Base-by-base conservation (phyloP, 1,140 invertebrate genomes). In the Laodelphax striatellus region DNA sequence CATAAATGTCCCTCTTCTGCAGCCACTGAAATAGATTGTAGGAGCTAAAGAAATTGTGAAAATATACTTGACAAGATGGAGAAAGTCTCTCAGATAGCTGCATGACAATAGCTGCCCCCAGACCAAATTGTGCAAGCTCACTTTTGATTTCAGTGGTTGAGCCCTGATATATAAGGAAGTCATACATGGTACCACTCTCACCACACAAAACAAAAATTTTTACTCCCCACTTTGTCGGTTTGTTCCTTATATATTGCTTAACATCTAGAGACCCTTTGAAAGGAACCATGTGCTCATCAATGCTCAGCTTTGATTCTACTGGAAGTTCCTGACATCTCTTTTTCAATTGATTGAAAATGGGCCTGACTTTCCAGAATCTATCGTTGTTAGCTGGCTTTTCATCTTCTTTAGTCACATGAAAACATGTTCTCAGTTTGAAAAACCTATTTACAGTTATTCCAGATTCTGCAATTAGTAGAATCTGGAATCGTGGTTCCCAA, bases 401-500 rank as follows among this genome's bases (percentile, higher is more conserved):
- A 56, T 4, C 3, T 10, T 56, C 34, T 22, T 56, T 19, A n/a
- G n/a, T 34, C 19, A 56, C 3, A 34, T 56, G 54, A 5, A 56
- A 17, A 56, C 34, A 34, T 14, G 14, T n/a, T 14, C 28, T 24
- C 9, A 56, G 28, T 14, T 34, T 16, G 43, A n/a, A 16, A 19
- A 46, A 46, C n/a, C 19, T 52, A 63, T 74, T 73, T n/a, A 73
- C 54, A 52, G 68, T 57, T 72, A 76, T 75, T 42, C 31, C 31
- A 70, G 41, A 54, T 58, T 63, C 59, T 66, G 62, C 52, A 75
- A 70, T 60, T 70, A 70, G 52, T 65, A 22, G 62, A 72, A 70
- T 57, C 65, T 52, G 38, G 75, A 68, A 64, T 70, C 66, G 52
- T 22, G 61, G 60, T 52, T 67, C 68, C 71, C 72, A 75, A 59